Evolutionary conservation across 2,113 vertebrate genomes (phyloP).

Genomic region (Okapia johnstoni): DNA sequence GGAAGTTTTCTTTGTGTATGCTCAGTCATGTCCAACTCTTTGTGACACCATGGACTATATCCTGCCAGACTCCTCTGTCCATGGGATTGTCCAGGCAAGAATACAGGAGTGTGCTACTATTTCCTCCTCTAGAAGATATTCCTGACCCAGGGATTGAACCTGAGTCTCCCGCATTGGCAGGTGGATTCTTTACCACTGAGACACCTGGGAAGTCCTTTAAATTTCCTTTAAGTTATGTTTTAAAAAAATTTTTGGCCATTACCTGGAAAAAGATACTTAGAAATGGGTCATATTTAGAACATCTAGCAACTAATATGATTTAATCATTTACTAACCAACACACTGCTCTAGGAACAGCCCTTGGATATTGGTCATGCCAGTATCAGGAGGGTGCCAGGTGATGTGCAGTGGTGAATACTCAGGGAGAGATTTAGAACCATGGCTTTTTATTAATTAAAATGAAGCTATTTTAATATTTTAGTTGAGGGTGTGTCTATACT

Average conservation of each 20-base stretch:
- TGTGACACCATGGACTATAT: neutral
- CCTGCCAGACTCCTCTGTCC: neutral
- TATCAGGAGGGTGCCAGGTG: neutral
- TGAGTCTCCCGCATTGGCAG: neutral
- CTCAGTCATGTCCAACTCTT: neutral
- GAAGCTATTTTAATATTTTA: neutral
- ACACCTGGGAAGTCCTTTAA: neutral
- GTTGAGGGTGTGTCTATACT: neutral
- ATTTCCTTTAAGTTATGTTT: neutral
- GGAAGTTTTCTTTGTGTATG: neutral
- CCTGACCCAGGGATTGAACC: neutral
- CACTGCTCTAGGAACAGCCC: neutral
- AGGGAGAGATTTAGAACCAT: neutral
- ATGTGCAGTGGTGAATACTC: neutral
- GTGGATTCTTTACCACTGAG: neutral
- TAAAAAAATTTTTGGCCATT: neutral
- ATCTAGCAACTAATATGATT: neutral
- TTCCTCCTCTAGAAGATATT: neutral
- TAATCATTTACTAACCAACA: neutral
- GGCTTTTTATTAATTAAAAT: neutral
- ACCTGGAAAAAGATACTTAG: neutral
- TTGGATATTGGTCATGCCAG: neutral
- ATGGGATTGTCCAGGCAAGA: neutral
- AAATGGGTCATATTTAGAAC: neutral
- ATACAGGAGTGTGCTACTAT: neutral